Evolutionary conservation across 2,113 vertebrate genomes (phyloP).

Genomic region (Bos javanicus): DNA sequence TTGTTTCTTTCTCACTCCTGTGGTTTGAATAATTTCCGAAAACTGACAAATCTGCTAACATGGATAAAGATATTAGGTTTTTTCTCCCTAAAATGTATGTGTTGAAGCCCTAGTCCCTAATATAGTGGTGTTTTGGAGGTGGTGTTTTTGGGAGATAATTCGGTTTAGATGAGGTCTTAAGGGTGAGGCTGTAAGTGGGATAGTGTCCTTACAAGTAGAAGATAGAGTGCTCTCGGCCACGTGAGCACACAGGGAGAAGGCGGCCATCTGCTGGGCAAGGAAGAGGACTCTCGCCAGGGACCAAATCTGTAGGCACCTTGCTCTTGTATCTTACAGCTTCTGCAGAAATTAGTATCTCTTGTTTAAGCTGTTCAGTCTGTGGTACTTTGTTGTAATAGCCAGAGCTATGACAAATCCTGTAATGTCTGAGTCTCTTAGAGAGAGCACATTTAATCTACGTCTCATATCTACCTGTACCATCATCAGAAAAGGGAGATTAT

Average conservation of each 20-base stretch:
- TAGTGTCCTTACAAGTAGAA: not conserved
- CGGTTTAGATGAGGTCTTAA: not conserved
- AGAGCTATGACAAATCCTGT: not conserved
- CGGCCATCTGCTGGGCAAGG: fast-evolving
- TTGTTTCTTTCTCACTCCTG: not conserved
- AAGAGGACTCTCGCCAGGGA: not conserved
- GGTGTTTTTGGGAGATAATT: not conserved
- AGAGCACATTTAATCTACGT: fast-evolving
- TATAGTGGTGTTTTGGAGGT: not conserved
- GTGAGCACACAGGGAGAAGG: not conserved
- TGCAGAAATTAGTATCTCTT: not conserved
- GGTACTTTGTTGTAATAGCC: not conserved
- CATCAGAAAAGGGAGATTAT: not conserved
- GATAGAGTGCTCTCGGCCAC: not conserved
- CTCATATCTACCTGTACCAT: not conserved
- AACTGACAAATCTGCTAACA: not conserved
- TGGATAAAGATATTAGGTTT: not conserved
- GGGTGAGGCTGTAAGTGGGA: not conserved
- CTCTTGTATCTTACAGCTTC: not conserved
- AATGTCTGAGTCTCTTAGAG: not conserved
- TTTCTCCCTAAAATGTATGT: not conserved
- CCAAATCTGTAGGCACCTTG: not conserved
- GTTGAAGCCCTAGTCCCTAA: not conserved
- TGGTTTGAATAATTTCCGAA: not conserved
- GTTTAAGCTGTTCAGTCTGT: not conserved